These are phyloP conservation scores for Beris morrisii DNA, from an alignment of 2,888 invertebrate genomes.

Conservation along the genomic window DNA sequence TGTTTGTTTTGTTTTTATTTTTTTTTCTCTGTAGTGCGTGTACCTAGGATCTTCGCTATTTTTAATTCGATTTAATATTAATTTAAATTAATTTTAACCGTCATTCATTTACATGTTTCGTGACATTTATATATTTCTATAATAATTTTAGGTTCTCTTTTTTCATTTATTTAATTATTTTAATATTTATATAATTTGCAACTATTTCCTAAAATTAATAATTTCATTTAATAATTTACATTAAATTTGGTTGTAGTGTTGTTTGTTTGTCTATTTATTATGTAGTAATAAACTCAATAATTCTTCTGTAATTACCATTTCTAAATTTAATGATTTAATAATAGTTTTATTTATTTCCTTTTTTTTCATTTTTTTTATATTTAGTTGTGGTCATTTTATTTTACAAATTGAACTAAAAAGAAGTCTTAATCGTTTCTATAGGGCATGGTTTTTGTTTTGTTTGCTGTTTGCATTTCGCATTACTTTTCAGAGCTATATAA, in stretches of 20 bases:
- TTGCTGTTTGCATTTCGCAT: background rate
- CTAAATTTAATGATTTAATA: background rate
- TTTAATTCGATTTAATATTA: too few relatives aligned
- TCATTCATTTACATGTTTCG: too few relatives aligned
- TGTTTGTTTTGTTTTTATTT: slow-evolving; percentile 6
- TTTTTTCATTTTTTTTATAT: slow-evolving; percentile 2
- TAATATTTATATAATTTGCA: too few relatives aligned
- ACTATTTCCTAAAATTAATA: slow-evolving; percentile 20
- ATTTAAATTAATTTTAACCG: too few relatives aligned
- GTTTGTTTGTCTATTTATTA: background rate
- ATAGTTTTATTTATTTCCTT: background rate
- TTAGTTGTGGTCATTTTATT: slow-evolving; percentile 16
- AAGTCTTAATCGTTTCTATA: slow-evolving; percentile 1
- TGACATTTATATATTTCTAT: too few relatives aligned
- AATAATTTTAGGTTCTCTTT: too few relatives aligned
- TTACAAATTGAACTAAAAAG: slow-evolving; percentile 29
- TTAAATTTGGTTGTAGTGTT: slow-evolving; percentile 24
- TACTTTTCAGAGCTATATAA: background rate
- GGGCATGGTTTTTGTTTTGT: slow-evolving; percentile 1
- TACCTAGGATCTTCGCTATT: too few relatives aligned
- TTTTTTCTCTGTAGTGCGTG: slow-evolving; percentile 3
- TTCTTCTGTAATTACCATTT: too few relatives aligned
- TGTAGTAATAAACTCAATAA: too few relatives aligned
- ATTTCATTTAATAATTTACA: slow-evolving; percentile 13
- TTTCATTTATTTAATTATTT: too few relatives aligned